These are phyloP conservation scores for Anagyrus pseudococci DNA, from an alignment of 2,888 invertebrate species.

Conservation along the genomic window DNA sequence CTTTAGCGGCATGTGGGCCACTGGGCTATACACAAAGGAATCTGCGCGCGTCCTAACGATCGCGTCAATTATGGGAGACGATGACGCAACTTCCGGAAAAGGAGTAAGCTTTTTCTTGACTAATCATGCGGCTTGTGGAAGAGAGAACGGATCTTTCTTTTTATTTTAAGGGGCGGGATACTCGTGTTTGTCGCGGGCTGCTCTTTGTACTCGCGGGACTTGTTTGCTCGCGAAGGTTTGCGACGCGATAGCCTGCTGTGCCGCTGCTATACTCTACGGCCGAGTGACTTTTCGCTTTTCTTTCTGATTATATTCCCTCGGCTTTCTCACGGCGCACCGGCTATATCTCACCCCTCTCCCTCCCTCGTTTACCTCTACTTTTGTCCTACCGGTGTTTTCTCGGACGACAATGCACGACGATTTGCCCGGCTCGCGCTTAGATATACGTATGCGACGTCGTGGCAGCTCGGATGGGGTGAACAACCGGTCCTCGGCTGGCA, in stretches of 20 bases:
- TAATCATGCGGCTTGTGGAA: constrained; percentile 9
- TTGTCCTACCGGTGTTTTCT: too few relatives aligned
- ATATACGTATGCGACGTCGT: too few relatives aligned
- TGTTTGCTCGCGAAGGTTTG: not conserved
- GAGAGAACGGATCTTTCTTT: constrained; percentile 5
- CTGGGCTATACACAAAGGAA: constrained; percentile 48
- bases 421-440: too few relatives aligned
- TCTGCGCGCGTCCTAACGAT: constrained; percentile 32
- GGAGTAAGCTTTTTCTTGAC: constrained; percentile 23
- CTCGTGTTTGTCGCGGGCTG: not conserved
- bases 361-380: too few relatives aligned
- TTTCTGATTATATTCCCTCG: too few relatives aligned
- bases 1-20: constrained; percentile 50
- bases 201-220: constrained; percentile 2
- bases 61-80: constrained; percentile 24
- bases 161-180: not conserved
- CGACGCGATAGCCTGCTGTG: constrained; percentile 2
- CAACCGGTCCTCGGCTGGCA: too few relatives aligned
- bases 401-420: too few relatives aligned
- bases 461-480: too few relatives aligned
- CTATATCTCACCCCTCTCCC: too few relatives aligned
- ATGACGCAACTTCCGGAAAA: constrained; percentile 10
- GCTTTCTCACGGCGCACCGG: too few relatives aligned
- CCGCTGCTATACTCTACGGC: not conserved
- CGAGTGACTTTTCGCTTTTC: constrained; percentile 12